Percentiles rank a stretch among this genome's conserved stretches.
phyloP scores from a whole-genome alignment of 1,140 invertebrate species.

The Drosophila ercepeae region DNA sequence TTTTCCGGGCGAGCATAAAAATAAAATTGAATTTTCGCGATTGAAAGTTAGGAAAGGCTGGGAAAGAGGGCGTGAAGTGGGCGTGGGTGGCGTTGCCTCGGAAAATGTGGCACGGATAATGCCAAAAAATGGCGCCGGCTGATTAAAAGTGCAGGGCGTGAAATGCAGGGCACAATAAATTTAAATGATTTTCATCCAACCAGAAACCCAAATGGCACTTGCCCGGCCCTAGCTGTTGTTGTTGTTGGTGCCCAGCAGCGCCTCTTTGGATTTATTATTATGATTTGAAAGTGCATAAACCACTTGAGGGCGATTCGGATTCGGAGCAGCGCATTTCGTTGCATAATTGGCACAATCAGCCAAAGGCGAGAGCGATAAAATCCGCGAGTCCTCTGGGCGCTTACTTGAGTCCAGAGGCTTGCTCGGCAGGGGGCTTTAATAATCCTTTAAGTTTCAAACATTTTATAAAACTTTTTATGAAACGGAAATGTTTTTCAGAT shows the following conservation, averaged over 20 bases:
- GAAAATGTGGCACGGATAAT: conserved; percentile 40
- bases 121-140: conserved; percentile 59
- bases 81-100: neutral
- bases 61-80: conserved; percentile 1
- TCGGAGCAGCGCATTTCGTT: conserved; percentile 65
- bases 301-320: conserved; percentile 72
- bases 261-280: conserved; percentile 77
- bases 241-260: conserved; percentile 37
- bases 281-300: conserved; percentile 81
- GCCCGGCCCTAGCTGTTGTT: conserved; percentile 38
- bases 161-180: conserved; percentile 78
- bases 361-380: conserved; percentile 70
- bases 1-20: conserved; percentile 42
- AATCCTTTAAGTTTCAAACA: neutral
- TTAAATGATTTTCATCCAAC: conserved; percentile 75
- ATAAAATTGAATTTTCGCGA: conserved; percentile 51
- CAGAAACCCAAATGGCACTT: conserved; percentile 76
- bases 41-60: conserved; percentile 41
- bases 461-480: neutral
- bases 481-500: too few species aligned
- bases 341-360: conserved; percentile 81
- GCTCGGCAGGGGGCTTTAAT: neutral
- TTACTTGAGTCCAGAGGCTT: conserved; percentile 17
- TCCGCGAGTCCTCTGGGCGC: conserved; percentile 33
- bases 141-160: conserved; percentile 77